Evolutionary conservation across 2,888 invertebrate genomes (phyloP), one percentile per base, ranked within the genome.

Genomic region (Heteromyza rotundicornis): DNA sequence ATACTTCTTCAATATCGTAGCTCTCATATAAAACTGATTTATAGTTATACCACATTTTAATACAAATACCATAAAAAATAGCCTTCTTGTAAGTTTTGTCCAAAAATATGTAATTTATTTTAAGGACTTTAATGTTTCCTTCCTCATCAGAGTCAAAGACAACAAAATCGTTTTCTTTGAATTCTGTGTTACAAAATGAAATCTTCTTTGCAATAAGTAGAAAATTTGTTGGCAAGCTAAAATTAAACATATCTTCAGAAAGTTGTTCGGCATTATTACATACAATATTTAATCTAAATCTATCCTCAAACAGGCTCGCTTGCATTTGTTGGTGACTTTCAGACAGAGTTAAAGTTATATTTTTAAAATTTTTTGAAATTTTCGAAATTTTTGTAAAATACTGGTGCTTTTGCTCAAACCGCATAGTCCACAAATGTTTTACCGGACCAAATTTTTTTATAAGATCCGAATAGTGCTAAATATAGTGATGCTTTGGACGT

Each of bases 401-500:
- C 24, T 49, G 49, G 32, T 57, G 57, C 47, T 57, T 57, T 49
- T 57, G 57, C 49, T 57, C 57, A 32, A 57, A 57, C 23, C 57
- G 8, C 49, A 49, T 47, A 17, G 57, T 57, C 57, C 57, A 57
- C 49, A 49, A 27, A 57, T 49, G 32, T 14, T 27, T 44, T 24
- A 63, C 24, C 12, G 63, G 57, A 20, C 63, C 63, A 52, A 63
- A 52, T 40, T 60, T 17, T 47, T 52, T 52, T 49, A 60, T 57
- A 27, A 60, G 32, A 3, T 24, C 17, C 20, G 63, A 57, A 57
- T 63, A 63, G 47, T 63, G 60, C 16, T 16, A 12, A 16, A 60
- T 53, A 22, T 58, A 64, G 54, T 64, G 64, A 58, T 61, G 64
- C 50, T 61, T 61, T n/a, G 60, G 60, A 10, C 57, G 50, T 50